Evolutionary conservation across 1,140 invertebrate species (phyloP).

Genomic region (Eriosoma lanigerum): DNA sequence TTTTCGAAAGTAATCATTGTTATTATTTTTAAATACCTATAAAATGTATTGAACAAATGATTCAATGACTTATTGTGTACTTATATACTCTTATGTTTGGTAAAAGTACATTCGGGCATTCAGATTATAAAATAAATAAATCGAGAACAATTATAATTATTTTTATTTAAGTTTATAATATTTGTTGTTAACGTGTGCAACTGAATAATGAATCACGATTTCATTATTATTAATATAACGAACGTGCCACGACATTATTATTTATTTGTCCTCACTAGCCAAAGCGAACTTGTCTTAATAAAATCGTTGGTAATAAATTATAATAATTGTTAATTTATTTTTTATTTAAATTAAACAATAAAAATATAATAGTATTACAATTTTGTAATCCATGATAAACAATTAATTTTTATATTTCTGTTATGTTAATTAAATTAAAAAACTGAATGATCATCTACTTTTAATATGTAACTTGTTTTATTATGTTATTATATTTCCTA

Average conservation of each 20-base stretch:
- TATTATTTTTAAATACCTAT: too few relatives aligned
- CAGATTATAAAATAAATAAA: slow-evolving; percentile 12
- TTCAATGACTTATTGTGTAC: not conserved
- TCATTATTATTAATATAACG: not conserved
- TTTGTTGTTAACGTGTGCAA: slow-evolving; percentile 5
- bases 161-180: slow-evolving; percentile 5
- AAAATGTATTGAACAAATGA: too few relatives aligned
- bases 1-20: too few relatives aligned
- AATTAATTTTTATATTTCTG: too few relatives aligned
- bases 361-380: too few relatives aligned
- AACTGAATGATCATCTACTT: too few relatives aligned
- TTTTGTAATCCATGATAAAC: too few relatives aligned
- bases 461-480: too few relatives aligned
- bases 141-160: not conserved
- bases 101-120: slow-evolving; percentile 31
- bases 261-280: not conserved
- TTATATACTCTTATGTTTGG: not conserved
- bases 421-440: too few relatives aligned
- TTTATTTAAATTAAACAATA: too few relatives aligned
- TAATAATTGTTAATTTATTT: too few relatives aligned
- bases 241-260: slow-evolving; percentile 7
- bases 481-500: too few relatives aligned
- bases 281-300: not conserved
- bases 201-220: slow-evolving; percentile 32
- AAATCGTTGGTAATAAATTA: slow-evolving; percentile 11